Conservation (phyloP, 1,140 invertebrate species). For the Megalonaias nervosa region DNA sequence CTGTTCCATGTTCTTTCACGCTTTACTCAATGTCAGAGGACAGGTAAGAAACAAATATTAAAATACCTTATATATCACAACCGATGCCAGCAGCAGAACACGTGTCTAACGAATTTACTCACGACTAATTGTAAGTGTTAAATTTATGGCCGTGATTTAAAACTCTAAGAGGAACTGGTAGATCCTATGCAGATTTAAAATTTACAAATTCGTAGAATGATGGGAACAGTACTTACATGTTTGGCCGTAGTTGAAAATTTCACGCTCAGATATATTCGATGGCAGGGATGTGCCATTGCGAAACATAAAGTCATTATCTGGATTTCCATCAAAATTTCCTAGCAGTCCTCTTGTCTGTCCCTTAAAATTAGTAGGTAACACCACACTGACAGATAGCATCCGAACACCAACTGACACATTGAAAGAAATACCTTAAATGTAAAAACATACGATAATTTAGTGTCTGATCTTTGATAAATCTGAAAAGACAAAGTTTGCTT, state of each 20-base stretch:
- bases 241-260: constrained; percentile 43
- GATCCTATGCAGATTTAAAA: not conserved
- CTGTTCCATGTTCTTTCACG: too few species aligned
- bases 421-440: constrained; percentile 34
- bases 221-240: constrained; percentile 28
- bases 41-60: too few species aligned
- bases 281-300: constrained; percentile 40
- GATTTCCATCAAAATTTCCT: constrained; percentile 45
- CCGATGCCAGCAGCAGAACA: too few species aligned
- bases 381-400: constrained; percentile 29
- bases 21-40: too few species aligned
- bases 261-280: constrained; percentile 32
- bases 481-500: too few species aligned
- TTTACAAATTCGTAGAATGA: not conserved
- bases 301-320: constrained; percentile 41
- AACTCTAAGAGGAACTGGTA: not conserved
- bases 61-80: too few species aligned
- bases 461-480: too few species aligned
- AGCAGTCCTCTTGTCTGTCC: constrained; percentile 44
- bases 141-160: not conserved
- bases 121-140: too few species aligned
- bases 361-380: constrained; percentile 21
- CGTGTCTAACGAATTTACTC: too few species aligned
- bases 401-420: constrained; percentile 26
- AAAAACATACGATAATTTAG: not conserved